A percentile compares a stretch with the other conserved stretches of the same genome.
Evolutionary conservation across 2,888 invertebrate species (phyloP).

Genomic region (Acrobasis consociella): DNA sequence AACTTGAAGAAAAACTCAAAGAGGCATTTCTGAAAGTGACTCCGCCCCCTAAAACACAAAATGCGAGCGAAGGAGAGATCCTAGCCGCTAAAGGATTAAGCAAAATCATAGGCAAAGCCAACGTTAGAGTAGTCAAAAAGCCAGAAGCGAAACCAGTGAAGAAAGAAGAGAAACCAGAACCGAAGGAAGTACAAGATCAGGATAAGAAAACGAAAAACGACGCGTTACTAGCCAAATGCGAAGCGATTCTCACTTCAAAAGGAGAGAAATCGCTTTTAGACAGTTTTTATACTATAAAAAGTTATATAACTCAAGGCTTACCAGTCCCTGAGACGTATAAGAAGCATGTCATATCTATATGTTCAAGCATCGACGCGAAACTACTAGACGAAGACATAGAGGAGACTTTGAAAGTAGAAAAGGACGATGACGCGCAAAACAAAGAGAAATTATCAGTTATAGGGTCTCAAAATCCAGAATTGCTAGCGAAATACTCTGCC

Average conservation of each 20-base stretch:
- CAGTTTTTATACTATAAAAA: slow-evolving; percentile 71
- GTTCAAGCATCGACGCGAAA: slow-evolving; percentile 67
- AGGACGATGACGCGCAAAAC: slow-evolving; percentile 37
- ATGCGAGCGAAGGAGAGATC: slow-evolving; percentile 72
- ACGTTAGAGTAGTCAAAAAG: slow-evolving; percentile 49
- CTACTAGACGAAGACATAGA: slow-evolving; percentile 63
- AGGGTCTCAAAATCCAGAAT: slow-evolving; percentile 57
- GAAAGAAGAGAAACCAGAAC: slow-evolving; percentile 44
- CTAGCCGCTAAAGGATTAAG: slow-evolving; percentile 72
- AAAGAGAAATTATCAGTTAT: slow-evolving; percentile 46
- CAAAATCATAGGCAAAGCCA: slow-evolving; percentile 71
- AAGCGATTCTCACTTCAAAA: slow-evolving; percentile 64
- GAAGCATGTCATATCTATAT: slow-evolving; percentile 70
- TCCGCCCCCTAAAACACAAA: slow-evolving; percentile 44
- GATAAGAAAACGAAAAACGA: slow-evolving; percentile 56
- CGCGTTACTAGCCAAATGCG: slow-evolving; percentile 64
- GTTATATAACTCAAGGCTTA: slow-evolving; percentile 65
- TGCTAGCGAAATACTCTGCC: slow-evolving; percentile 69
- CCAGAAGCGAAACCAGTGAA: slow-evolving; percentile 43
- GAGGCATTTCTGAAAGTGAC: slow-evolving; percentile 55
- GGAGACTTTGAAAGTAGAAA: slow-evolving; percentile 46
- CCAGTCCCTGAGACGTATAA: slow-evolving; percentile 70
- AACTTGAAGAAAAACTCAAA: slow-evolving; percentile 59
- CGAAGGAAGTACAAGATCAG: slow-evolving; percentile 33
- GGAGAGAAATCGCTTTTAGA: slow-evolving; percentile 68